These are phyloP conservation scores for Caenorhabditis brenneri DNA, from an alignment of 1,140 invertebrate genomes.

Conservation along the genomic window DNA sequence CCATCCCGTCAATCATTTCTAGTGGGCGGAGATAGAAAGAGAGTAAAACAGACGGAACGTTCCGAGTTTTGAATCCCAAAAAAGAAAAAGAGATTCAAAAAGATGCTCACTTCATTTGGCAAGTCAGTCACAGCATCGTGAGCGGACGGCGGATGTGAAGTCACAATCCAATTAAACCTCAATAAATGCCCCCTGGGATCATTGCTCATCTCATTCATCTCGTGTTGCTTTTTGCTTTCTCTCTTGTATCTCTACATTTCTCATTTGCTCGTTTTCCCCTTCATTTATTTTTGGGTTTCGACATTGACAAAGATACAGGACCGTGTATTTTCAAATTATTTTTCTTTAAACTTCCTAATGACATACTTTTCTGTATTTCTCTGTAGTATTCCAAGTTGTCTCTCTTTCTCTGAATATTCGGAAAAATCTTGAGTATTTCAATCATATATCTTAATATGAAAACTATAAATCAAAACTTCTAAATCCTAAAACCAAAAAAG, in stretches of 20 bases:
- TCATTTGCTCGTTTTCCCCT: background rate
- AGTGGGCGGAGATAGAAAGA: too few species aligned
- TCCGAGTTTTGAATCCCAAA: background rate
- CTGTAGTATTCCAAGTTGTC: too few species aligned
- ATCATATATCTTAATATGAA: too few species aligned
- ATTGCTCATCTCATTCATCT: constrained; percentile 35
- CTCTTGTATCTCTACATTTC: background rate
- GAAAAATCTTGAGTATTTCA: too few species aligned
- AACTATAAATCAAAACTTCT: too few species aligned
- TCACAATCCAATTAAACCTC: constrained; percentile 35
- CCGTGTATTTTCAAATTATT: too few species aligned
- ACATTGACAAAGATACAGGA: too few species aligned
- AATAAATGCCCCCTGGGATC: constrained; percentile 39
- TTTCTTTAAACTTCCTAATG: too few species aligned
- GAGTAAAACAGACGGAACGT: background rate
- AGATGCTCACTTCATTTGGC: constrained; percentile 24
- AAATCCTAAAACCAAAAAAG: background rate
- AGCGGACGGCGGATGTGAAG: constrained; percentile 11
- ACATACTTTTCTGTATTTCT: too few species aligned
- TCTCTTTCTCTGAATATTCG: too few species aligned
- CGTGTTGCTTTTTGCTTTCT: background rate
- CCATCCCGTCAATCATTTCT: constrained; percentile 10
- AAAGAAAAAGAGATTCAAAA: background rate
- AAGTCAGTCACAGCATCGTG: background rate
- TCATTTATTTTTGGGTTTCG: background rate